phyloP scores from a whole-genome alignment of 2,113 vertebrate genomes.

The Hyperoodon ampullatus region DNA sequence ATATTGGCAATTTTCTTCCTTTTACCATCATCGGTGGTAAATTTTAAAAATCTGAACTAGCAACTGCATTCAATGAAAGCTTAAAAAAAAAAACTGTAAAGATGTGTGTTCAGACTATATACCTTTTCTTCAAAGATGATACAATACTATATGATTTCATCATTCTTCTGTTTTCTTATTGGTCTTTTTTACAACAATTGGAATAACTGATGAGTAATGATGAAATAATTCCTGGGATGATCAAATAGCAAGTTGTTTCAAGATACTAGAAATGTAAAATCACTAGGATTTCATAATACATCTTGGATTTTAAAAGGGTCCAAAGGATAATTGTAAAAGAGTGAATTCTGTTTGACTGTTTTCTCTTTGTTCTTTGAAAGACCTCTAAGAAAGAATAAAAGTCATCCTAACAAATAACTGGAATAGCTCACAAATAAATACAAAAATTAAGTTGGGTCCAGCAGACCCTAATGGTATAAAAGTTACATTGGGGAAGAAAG shows the following conservation, averaged over 20 bases:
- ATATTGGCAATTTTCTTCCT: not conserved
- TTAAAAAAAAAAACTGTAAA: not conserved
- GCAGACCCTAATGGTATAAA: not conserved
- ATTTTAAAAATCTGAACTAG: not conserved
- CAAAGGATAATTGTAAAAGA: not conserved
- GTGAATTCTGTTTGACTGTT: not conserved
- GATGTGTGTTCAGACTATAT: not conserved
- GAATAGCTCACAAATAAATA: not conserved
- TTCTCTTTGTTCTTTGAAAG: not conserved
- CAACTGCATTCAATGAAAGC: conserved; percentile 10
- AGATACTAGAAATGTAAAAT: conserved; percentile 24
- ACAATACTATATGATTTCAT: not conserved
- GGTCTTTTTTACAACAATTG: conserved; percentile 34
- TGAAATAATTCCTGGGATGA: conserved; percentile 26
- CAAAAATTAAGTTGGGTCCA: not conserved
- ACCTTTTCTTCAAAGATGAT: conserved; percentile 16
- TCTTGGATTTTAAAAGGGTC: not conserved
- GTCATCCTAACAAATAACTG: not conserved
- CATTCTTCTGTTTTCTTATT: not conserved
- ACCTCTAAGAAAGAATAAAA: not conserved
- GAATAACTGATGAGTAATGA: not conserved
- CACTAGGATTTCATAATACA: not conserved
- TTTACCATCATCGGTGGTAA: not conserved
- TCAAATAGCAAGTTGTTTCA: conserved; percentile 26
- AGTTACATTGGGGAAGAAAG: not conserved